A percentile compares a stretch with the other conserved stretches of the same genome.
phyloP scores from a whole-genome alignment of 2,797 vertebrate genomes.

The Thripadectes ignobilis region DNA sequence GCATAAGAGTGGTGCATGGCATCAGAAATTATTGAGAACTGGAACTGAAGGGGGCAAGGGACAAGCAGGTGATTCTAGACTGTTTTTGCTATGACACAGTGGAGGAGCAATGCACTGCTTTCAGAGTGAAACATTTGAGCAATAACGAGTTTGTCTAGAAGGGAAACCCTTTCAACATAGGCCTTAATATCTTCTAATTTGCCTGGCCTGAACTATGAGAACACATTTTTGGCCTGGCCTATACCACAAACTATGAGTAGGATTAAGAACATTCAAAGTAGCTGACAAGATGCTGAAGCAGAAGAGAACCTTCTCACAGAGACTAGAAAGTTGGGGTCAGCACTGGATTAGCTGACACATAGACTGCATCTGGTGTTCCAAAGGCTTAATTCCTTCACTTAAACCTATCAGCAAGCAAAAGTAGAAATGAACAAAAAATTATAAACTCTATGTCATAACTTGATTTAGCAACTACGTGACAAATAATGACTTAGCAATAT shows the following conservation, averaged over 20 bases:
- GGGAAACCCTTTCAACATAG: background rate
- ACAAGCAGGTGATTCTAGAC: background rate
- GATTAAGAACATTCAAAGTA: constrained; percentile 11
- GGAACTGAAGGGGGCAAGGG: background rate
- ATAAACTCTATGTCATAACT: background rate
- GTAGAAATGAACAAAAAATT: background rate
- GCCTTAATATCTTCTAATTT: background rate
- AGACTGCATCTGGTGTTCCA: background rate
- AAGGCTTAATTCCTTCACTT: background rate
- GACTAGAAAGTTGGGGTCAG: constrained; percentile 18
- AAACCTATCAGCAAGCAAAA: background rate
- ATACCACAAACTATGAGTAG: constrained; percentile 6
- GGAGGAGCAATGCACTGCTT: background rate
- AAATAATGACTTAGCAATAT: background rate
- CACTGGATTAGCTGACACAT: background rate
- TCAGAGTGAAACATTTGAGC: background rate
- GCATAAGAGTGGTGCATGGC: background rate
- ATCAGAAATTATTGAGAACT: background rate
- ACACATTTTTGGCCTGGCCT: constrained; percentile 4
- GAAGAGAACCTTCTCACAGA: background rate
- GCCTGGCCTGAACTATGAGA: background rate
- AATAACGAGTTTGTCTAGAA: constrained; percentile 9
- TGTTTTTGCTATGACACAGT: background rate
- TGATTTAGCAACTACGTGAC: background rate
- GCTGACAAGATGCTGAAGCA: constrained; percentile 11